phyloP scores from a whole-genome alignment of 2,888 invertebrate species.

The Eutolmus rufibarbis region DNA sequence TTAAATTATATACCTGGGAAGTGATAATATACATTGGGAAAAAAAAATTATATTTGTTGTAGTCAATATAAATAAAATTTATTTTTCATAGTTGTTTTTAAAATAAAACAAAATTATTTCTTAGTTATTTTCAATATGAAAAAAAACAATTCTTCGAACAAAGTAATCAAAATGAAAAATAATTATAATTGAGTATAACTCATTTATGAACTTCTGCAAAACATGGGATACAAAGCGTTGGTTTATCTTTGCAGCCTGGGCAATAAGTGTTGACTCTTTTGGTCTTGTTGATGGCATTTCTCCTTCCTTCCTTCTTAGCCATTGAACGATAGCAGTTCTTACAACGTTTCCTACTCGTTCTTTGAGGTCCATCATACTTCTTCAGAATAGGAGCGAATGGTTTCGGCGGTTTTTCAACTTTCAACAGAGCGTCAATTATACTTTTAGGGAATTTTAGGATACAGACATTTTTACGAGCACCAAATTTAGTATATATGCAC shows the following conservation, averaged over 20 bases:
- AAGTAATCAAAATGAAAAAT: neutral
- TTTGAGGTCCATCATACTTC: neutral
- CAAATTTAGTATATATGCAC: too few species aligned
- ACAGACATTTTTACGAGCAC: too few species aligned
- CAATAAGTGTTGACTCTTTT: neutral
- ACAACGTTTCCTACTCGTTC: neutral
- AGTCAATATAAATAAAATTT: neutral
- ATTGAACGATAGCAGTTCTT: neutral
- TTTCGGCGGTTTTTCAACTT: neutral
- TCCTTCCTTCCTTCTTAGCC: neutral
- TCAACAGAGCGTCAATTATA: neutral
- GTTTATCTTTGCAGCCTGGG: neutral
- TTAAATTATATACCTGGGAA: neutral
- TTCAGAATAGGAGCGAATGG: neutral
- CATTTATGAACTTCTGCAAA: neutral
- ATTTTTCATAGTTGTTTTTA: neutral
- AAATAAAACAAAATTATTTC: neutral
- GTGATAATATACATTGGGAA: neutral
- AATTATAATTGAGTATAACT: neutral
- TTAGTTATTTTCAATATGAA: neutral
- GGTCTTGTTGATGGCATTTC: neutral
- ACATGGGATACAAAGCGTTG: neutral
- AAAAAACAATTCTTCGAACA: neutral
- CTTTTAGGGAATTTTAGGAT: too few species aligned
- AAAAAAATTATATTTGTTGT: neutral